Evolutionary conservation across 2,888 invertebrate species (phyloP).

Genomic region (Acanthococcus lagerstroemiae): DNA sequence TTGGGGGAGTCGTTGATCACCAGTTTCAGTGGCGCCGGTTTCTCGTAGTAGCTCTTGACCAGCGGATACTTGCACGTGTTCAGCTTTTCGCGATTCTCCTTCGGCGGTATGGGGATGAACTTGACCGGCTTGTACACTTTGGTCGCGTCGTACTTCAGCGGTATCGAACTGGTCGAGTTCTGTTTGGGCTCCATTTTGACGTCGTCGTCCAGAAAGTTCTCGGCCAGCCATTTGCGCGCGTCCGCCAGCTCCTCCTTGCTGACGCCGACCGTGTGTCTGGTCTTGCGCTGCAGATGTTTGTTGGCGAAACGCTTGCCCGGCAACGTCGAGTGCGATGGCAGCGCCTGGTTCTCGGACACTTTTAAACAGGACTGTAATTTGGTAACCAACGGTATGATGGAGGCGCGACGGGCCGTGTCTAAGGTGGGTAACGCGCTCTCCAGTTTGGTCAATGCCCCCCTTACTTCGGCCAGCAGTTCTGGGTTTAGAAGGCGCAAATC

Average conservation of each 20-base stretch:
- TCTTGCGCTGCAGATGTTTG: conserved; percentile 45
- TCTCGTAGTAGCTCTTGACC: not conserved
- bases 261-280: conserved; percentile 73
- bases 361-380: conserved; percentile 52
- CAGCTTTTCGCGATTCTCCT: not conserved
- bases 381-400: conserved; percentile 58
- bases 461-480: conserved; percentile 62
- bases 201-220: conserved; percentile 6
- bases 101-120: conserved; percentile 21
- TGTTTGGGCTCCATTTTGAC: not conserved
- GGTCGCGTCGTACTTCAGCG: not conserved
- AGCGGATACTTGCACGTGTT: not conserved
- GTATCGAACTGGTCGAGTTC: not conserved
- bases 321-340: conserved; percentile 12
- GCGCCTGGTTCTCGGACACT: conserved; percentile 39
- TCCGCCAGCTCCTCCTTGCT: conserved; percentile 69
- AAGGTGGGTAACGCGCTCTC: conserved; percentile 58
- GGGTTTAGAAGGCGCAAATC: conserved; percentile 52
- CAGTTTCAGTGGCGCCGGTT: conserved; percentile 4
- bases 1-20: not conserved
- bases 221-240: conserved; percentile 57
- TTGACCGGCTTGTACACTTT: conserved; percentile 31
- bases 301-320: not conserved
- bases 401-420: conserved; percentile 46
- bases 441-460: conserved; percentile 62